Base-by-base conservation (phyloP, 2,888 invertebrate species). In the Danaus chrysippus region DNA sequence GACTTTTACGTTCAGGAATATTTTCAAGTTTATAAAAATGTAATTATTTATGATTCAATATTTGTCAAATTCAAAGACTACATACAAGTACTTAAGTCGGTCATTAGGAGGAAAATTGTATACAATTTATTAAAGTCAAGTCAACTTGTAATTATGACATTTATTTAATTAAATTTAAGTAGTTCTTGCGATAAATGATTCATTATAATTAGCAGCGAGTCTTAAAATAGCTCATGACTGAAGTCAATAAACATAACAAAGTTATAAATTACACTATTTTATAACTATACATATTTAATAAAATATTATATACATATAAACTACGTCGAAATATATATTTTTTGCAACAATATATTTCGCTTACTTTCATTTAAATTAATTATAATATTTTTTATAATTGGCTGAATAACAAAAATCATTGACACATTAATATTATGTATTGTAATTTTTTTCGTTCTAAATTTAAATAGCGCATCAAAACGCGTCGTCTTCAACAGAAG, bases 141-240 rank as follows among this genome's bases (percentile, higher is more conserved):
- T 15, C 17, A 17, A 49, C 17, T 54, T 5, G 15, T 46, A 55
- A 41, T 13, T 59, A 59, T 43, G 54, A 43, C 11, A 19, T 46
- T 55, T 60, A 60, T 55, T 60, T 55, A 55, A 55, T 55, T 60
- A 60, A 49, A 15, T 17, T 49, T 17, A 49, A 17, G 8, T 49
- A 49, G 56, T 63, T 44, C 56, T 52, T 59, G 57, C 43, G 53
- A 0, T 34, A 11, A 41, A 46, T 56, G 63, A 63, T 59, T 59
- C 59, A 63, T 55, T n/a, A 41, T 57, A 59, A 49, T 63, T 63
- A 57, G 44, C 56, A 23, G 57, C 54, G 42, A 57, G 54, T 15
- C 56, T 63, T 46, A 54, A 60, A 59, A 63, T 63, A 61, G 54
- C 46, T n/a, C 17, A 10, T 49, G 49, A 49, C 1, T 34, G 23